These are phyloP conservation scores for Drosophila arizonae DNA, from an alignment of 1,140 invertebrate genomes.

Conservation along the genomic window DNA sequence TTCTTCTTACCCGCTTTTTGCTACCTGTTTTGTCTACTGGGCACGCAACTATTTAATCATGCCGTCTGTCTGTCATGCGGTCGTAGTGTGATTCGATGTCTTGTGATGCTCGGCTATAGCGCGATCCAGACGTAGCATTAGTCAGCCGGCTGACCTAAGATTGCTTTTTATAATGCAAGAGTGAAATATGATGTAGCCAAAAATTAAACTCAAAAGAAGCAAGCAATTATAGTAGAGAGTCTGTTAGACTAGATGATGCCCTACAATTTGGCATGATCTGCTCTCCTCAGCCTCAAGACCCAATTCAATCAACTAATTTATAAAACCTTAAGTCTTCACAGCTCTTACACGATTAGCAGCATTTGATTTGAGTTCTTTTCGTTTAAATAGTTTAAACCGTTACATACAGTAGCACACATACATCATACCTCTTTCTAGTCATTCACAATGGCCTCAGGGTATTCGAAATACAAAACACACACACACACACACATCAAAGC, in stretches of 20 bases:
- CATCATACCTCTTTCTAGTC: background rate
- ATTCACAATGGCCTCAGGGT: background rate
- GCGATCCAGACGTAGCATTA: conserved; percentile 20
- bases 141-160: conserved; percentile 24
- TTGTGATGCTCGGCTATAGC: conserved; percentile 34
- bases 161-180: conserved; percentile 21
- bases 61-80: conserved; percentile 60
- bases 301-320: too few relatives aligned
- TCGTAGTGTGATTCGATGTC: conserved; percentile 63
- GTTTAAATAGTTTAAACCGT: background rate
- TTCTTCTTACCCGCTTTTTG: background rate
- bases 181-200: conserved; percentile 11
- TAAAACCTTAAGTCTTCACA: too few relatives aligned
- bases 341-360: too few relatives aligned
- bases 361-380: too few relatives aligned
- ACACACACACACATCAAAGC: conserved; percentile 33
- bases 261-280: too few relatives aligned
- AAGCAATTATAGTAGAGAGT: background rate
- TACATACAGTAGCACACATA: background rate
- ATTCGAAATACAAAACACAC: background rate
- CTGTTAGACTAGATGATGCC: background rate
- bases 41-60: conserved; percentile 22
- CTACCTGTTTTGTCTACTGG: conserved; percentile 5
- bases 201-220: conserved; percentile 5
- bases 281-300: too few relatives aligned